Base-by-base conservation (phyloP, 1,140 invertebrate genomes). In the Eufriesea mexicana region DNA sequence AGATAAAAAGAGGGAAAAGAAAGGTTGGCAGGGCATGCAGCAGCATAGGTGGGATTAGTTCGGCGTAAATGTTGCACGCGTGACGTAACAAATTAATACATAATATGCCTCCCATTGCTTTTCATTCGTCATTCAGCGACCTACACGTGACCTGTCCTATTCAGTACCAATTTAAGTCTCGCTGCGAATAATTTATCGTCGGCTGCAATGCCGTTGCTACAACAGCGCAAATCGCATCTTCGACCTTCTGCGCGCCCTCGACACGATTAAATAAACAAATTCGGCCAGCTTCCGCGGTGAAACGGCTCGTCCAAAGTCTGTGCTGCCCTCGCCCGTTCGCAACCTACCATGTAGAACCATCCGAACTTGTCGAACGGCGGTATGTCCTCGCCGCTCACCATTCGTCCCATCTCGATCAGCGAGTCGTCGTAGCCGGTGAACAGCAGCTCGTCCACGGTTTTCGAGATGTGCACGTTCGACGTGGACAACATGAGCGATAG, bases 401-500 rank as follows among this genome's bases (percentile, higher is more conserved):
- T 78, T 81, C 93, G 95, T 61, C 95, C 96, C 54, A 97, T 90
- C 45, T 96, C 95, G 57, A 98, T 95, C 25, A 98, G 91, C 0
- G 94, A 86, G 90, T 98, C 97, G 0, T 95, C 93, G 87, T 97
- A 98, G 0, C 97, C 97, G 5, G 96, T 96, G 89, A 98, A 98
- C 0, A 98, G 92, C n/a, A 98, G 92, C 87, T 98, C 95, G 18
- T 96, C 94, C 1, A 96, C 96, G 0, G 95, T 95, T 89, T 96
- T 97, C 0, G 94, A 95, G 72, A 94, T 95, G 84, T 95, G 90
- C 12, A 92, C 94, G 94, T 89, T 95, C 86, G 79, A 89, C 0
- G 16, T 6, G 0, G 73, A 61, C 18, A 96, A 89, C 2, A 95
- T 92, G 72, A 96, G 90, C 0, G 96, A 95, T 4, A 97, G 88